Evolutionary conservation across 2,113 vertebrate species (phyloP).

Genomic region (Rhipidura dahli): DNA sequence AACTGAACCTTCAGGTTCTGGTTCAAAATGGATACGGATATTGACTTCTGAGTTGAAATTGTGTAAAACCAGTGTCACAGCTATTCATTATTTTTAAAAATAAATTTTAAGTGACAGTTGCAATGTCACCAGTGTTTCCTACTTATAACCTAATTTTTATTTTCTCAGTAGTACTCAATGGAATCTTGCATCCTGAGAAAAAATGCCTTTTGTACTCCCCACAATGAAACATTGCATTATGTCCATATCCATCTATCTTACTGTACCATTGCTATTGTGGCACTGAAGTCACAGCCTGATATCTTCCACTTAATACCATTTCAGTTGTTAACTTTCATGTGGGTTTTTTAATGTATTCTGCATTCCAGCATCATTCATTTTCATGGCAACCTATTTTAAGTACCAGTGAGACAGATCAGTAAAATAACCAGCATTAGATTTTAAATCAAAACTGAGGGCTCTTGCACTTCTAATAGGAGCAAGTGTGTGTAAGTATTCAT

Average conservation of each 20-base stretch:
- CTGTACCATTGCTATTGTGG: background rate
- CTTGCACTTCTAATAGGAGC: background rate
- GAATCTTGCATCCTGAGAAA: constrained; percentile 45
- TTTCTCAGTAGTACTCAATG: background rate
- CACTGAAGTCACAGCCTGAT: background rate
- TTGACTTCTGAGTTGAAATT: background rate
- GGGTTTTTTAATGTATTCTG: background rate
- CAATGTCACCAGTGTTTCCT: background rate
- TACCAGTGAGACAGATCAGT: background rate
- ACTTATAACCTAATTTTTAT: background rate
- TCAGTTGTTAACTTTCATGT: background rate
- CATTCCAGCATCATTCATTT: background rate
- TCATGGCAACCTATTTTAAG: background rate
- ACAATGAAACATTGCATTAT: background rate
- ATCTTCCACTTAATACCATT: background rate
- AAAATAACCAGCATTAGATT: background rate
- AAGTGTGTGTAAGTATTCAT: background rate
- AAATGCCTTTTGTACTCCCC: background rate
- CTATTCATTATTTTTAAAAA: background rate
- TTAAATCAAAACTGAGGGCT: background rate
- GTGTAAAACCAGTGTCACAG: background rate
- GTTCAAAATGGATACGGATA: background rate
- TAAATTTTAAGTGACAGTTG: background rate
- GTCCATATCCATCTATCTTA: background rate
- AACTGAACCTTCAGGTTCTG: background rate